These are phyloP conservation scores for Peucedramus taeniatus DNA, from an alignment of 2,113 vertebrate genomes.

Conservation along the genomic window DNA sequence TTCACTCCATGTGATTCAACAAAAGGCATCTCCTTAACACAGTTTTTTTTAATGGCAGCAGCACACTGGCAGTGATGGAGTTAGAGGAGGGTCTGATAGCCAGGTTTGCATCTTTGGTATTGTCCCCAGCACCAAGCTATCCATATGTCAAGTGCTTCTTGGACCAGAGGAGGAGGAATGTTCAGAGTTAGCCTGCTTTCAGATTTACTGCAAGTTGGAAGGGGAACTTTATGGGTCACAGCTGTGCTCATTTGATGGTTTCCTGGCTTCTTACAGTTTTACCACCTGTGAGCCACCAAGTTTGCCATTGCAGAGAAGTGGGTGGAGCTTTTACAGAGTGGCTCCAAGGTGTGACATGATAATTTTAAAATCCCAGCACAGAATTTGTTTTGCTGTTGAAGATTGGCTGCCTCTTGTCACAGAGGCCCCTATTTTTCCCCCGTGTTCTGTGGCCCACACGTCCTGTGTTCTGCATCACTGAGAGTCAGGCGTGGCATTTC, in stretches of 20 bases:
- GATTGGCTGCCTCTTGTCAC: neutral
- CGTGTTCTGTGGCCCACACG: fast-evolving
- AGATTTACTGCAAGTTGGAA: constrained; percentile 33
- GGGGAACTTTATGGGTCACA: constrained; percentile 58
- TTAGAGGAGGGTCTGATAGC: neutral
- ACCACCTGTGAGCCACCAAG: neutral
- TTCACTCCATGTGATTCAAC: neutral
- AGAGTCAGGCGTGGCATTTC: neutral
- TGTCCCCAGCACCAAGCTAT: neutral
- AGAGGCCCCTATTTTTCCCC: neutral
- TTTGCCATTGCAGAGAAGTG: neutral
- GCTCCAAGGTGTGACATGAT: neutral
- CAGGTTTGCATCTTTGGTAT: neutral
- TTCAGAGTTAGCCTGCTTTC: neutral
- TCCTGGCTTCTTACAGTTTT: constrained; percentile 52
- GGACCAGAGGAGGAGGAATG: neutral
- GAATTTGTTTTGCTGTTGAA: neutral
- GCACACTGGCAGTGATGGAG: neutral
- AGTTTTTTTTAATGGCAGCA: neutral
- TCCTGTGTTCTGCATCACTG: neutral
- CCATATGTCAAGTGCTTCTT: neutral
- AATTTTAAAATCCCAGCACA: neutral
- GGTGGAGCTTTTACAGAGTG: neutral
- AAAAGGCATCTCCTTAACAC: neutral
- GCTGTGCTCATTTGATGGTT: constrained; percentile 67